Evolutionary conservation across 2,888 invertebrate species (phyloP).

Genomic region (Polymixis flavicincta): DNA sequence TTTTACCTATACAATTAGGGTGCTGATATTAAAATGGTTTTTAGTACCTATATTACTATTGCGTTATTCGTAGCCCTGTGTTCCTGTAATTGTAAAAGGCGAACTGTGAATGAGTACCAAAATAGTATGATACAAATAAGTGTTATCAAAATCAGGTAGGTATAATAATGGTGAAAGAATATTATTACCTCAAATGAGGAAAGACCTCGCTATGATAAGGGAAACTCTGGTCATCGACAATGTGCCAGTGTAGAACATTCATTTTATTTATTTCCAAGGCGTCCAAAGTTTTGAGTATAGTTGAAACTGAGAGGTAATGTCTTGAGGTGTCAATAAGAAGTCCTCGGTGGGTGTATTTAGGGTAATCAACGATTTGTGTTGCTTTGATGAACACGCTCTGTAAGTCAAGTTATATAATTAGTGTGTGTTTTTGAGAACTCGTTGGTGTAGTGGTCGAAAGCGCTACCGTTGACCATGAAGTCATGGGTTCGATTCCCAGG

Average conservation of each 20-base stretch:
- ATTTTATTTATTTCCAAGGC: slow-evolving; percentile 97
- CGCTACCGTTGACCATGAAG: too few species aligned
- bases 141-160: too few species aligned
- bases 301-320: slow-evolving; percentile 94
- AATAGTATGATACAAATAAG: too few species aligned
- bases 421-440: not conserved
- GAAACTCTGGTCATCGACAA: slow-evolving; percentile 98
- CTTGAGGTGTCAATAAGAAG: slow-evolving; percentile 96
- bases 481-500: too few species aligned
- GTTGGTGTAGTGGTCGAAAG: too few species aligned
- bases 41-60: too few species aligned
- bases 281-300: slow-evolving; percentile 93
- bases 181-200: slow-evolving; percentile 93
- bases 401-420: slow-evolving; percentile 6
- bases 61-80: too few species aligned
- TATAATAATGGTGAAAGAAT: not conserved
- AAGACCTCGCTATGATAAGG: slow-evolving; percentile 95
- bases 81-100: too few species aligned
- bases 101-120: too few species aligned
- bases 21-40: not conserved
- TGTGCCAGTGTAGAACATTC: slow-evolving; percentile 99
- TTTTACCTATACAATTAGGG: not conserved
- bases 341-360: slow-evolving; percentile 95
- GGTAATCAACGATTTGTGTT: slow-evolving; percentile 93
- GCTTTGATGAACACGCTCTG: slow-evolving; percentile 92